A percentile compares a stretch with the other conserved stretches of the same genome.
These are phyloP conservation scores for Aspidiotus rigidus DNA, from an alignment of 2,888 invertebrate genomes.

Conservation along the genomic window DNA sequence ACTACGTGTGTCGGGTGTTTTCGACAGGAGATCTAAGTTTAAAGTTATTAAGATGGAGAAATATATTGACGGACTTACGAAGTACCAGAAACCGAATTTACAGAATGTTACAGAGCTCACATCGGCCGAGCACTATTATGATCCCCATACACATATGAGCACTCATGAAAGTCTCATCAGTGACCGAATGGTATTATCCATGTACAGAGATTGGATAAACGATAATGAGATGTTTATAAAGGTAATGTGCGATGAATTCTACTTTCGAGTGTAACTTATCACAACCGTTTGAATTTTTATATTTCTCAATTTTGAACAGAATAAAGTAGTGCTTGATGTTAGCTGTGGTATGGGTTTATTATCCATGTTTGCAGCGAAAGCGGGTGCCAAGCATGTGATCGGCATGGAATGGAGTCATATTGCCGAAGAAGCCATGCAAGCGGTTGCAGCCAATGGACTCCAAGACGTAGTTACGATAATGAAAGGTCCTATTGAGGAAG, in stretches of 20 bases:
- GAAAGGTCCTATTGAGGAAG: constrained; percentile 14
- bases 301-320: constrained; percentile 6
- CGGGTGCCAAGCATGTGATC: constrained; percentile 23
- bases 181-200: constrained; percentile 3
- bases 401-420: constrained; percentile 24
- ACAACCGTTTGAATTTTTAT: not conserved
- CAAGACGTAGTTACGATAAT: constrained; percentile 1
- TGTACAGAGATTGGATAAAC: constrained; percentile 15
- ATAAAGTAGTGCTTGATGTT: constrained; percentile 22
- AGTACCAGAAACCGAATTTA: constrained; percentile 1
- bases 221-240: constrained; percentile 7
- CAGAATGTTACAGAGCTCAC: constrained; percentile 3
- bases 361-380: constrained; percentile 19
- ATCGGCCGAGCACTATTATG: constrained; percentile 17
- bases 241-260: constrained; percentile 3
- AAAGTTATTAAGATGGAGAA: constrained; percentile 25
- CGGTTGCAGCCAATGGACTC: constrained; percentile 8
- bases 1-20: no score
- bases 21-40: no score
- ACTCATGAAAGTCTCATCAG: constrained; percentile 14
- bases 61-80: not conserved
- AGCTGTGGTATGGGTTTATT: constrained; percentile 22
- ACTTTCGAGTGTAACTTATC: not conserved
- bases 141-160: constrained; percentile 8
- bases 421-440: not conserved